Percentiles rank a stretch among this genome's conserved stretches.
These are phyloP conservation scores for Crotophaga sulcirostris DNA, from an alignment of 2,113 vertebrate species.

Conservation along the genomic window DNA sequence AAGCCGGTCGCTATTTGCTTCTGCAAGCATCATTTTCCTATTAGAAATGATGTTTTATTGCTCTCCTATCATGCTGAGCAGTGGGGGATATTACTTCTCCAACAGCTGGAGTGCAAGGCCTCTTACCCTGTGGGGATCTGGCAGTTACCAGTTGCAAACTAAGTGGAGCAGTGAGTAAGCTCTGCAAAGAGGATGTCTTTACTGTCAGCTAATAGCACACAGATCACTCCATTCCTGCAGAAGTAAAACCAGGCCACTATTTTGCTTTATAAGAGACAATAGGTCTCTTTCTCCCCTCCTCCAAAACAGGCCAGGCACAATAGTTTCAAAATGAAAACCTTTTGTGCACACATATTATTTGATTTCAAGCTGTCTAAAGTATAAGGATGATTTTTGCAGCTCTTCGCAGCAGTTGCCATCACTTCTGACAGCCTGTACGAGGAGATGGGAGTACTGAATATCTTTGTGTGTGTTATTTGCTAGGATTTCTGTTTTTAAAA, in stretches of 20 bases:
- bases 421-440: conserved; percentile 24
- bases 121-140: conserved; percentile 60
- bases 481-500: background rate
- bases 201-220: conserved; percentile 28
- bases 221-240: conserved; percentile 28
- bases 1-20: conserved; percentile 3
- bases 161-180: conserved; percentile 36
- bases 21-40: conserved; percentile 57
- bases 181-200: conserved; percentile 50
- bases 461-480: background rate
- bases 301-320: conserved; percentile 49
- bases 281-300: conserved; percentile 43
- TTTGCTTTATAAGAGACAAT: conserved; percentile 52
- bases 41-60: conserved; percentile 67
- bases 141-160: conserved; percentile 51
- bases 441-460: background rate
- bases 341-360: conserved; percentile 21
- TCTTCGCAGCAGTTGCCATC: conserved; percentile 23
- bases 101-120: conserved; percentile 65
- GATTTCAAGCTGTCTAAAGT: conserved; percentile 31
- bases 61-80: conserved; percentile 51
- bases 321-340: conserved; percentile 66
- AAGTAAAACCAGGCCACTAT: conserved; percentile 51
- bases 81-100: conserved; percentile 51
- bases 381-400: conserved; percentile 50